A percentile compares a stretch with the other conserved stretches of the same genome.
These are phyloP conservation scores for Parazoanthus darwini DNA, from an alignment of 92 coral and sea anemone species.

Conservation along the genomic window DNA sequence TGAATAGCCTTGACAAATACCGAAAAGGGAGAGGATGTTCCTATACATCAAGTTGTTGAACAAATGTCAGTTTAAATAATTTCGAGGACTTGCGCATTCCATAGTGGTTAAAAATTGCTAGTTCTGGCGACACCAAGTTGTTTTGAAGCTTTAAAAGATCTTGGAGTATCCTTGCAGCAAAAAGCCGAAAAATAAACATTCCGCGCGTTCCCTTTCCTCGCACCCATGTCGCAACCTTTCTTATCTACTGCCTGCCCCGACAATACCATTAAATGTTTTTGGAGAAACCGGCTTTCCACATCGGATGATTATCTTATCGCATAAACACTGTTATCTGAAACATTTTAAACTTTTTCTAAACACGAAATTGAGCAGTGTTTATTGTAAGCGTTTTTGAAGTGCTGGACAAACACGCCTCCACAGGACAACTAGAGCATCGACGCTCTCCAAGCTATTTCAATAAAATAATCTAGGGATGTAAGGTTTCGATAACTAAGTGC, in stretches of 20 bases:
- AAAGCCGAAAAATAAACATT: constrained; percentile 31
- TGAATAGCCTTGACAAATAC: constrained; percentile 2
- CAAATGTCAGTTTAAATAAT: too few relatives aligned
- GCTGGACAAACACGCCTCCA: constrained; percentile 32
- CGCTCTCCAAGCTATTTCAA: not conserved
- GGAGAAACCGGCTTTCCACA: constrained; percentile 38
- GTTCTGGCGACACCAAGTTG: not conserved
- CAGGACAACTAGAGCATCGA: not conserved
- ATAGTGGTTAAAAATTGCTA: not conserved
- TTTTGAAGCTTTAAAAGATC: not conserved
- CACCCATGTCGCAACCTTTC: constrained; percentile 43
- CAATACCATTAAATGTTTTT: constrained; percentile 26
- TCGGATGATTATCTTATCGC: constrained; percentile 39
- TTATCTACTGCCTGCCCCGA: constrained; percentile 34
- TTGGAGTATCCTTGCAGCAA: not conserved
- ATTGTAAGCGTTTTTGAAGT: constrained; percentile 28
- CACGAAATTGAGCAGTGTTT: constrained; percentile 34
- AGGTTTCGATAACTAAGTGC: not conserved
- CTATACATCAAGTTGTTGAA: not conserved
- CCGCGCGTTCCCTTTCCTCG: constrained; percentile 4
- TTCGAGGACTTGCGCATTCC: not conserved
- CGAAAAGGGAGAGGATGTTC: not conserved
- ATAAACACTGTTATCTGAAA: constrained; percentile 36
- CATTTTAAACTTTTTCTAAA: constrained; percentile 11
- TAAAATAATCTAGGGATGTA: not conserved